Conservation (phyloP, 2,797 vertebrate genomes). For the Rhynchotus rufescens region DNA sequence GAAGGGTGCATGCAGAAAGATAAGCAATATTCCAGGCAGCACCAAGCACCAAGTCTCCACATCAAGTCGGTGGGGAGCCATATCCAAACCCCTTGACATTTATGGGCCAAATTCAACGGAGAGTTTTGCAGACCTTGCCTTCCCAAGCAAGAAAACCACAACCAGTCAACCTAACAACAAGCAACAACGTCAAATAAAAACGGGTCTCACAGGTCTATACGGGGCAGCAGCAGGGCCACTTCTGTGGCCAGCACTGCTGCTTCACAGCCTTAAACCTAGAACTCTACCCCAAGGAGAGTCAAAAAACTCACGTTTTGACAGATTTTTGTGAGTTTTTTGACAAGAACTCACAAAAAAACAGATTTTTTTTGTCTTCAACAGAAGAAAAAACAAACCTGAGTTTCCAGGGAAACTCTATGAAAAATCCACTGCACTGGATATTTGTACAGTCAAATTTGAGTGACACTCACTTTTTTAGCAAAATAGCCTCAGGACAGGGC, state of each 20-base stretch:
- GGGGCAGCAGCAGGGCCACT: background rate
- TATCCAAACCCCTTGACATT: background rate
- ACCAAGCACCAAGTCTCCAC: accelerated
- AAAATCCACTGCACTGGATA: background rate
- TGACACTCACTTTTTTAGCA: background rate
- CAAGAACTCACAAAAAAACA: too few relatives aligned
- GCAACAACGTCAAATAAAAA: background rate
- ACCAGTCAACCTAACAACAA: too few relatives aligned
- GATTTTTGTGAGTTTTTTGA: too few relatives aligned
- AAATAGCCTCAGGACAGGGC: too few relatives aligned
- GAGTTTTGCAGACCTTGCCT: background rate
- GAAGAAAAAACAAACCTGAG: background rate
- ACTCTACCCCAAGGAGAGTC: background rate
- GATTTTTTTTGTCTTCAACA: background rate
- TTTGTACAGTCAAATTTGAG: background rate
- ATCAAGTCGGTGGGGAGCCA: background rate
- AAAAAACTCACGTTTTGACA: background rate
- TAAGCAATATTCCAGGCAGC: background rate
- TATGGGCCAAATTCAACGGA: background rate
- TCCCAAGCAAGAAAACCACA: background rate
- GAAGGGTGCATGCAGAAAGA: background rate
- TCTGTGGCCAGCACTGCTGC: background rate
- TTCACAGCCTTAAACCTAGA: background rate
- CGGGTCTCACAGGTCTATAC: background rate
- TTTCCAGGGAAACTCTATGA: background rate